Base-by-base conservation (phyloP, 2,888 invertebrate species). In the Limenitis camilla region DNA sequence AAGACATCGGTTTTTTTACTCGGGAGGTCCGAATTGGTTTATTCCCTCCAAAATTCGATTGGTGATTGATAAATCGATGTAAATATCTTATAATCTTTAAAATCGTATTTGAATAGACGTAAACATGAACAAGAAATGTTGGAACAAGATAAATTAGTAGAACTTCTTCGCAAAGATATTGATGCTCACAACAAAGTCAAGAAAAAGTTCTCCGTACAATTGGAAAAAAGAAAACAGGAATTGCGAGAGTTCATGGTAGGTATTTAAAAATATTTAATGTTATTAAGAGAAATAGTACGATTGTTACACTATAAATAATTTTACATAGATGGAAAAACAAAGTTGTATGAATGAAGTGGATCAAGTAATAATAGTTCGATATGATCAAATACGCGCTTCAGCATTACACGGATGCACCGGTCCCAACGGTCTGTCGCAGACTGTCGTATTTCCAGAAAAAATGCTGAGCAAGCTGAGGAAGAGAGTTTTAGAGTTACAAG, bases 281-380 rank as follows among this genome's bases (percentile, higher is more conserved):
- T n/a, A n/a, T n/a, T n/a, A n/a, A n/a, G n/a, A n/a, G n/a, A n/a
- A n/a, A n/a, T 36, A 0, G 10, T 19, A 39, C 6, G 8, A 19
- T 19, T 19, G 19, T 19, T 19, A 19, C 19, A 19, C 2, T n/a
- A 11, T 5, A 4, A n/a, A 4, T 3, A 31, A 19, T 9, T 36
- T 29, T 6, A 50, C 67, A 77, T 10, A 94, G 93, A 84, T 89
- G 66, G 90, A 92, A 72, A 91, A 94, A 75, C 96, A 96, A 75
- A 88, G 88, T 55, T 89, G 92, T 69, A 76, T 97, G 69, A 96
- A 96, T 68, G 91, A 94, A 51, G 91, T 96, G 3, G 90, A 92
- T 46, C 88, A 91, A 52, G 90, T 92, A 4, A 89, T 94, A 0
- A 78, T 94, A 6, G 67, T 95, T 27, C 90, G 90, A 32, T 89